Evolutionary conservation across 2,113 vertebrate species (phyloP), one percentile per base, ranked within the genome.

Genomic region (Heptranchias perlo): DNA sequence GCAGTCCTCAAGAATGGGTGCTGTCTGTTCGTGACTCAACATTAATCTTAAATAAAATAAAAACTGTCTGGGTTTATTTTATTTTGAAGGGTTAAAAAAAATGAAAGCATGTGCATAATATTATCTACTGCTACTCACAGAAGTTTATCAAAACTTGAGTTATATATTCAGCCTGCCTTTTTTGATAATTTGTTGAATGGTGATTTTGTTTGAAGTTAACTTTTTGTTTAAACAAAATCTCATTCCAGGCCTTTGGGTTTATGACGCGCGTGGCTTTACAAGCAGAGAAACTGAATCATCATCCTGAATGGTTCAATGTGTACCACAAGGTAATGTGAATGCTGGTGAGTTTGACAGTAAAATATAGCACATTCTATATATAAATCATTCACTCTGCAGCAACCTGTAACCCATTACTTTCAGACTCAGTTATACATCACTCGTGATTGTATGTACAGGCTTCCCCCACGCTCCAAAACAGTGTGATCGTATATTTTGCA

Each of bases 221-320:
- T 49, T 91, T 28, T 95, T 69, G 39, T 95, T n/a, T 52, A 69
- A 95, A 95, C 65, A 35, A 47, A 95, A 69, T 95, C 94, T 76
- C 96, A 73, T 96, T 92, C 65, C 96, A 99, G 99, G 99, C 99
- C 1, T 99, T 99, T 92, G 99, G 99, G 96, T 99, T 99, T 97
- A 99, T 99, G 99, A 99, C 99, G 0, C 98, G 99, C 2, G 98
- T 99, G 96, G 99, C 99, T 96, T 97, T 99, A 16, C 99, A 99
- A 97, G 99, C 99, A 64, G 99, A 99, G 98, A 99, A 99, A 98
- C 99, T 99, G 98, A 98, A 99, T 98, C 99, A 99, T 97, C 99
- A 99, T 97, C 99, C 99, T 0, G 99, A 99, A 96, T 99, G 99
- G 99, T 99, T 99, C 97, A 99, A 99, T 94, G 98, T 99, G 96